phyloP scores from a whole-genome alignment of 2,113 vertebrate species.

The Rhinolophus ferrumequinum region DNA sequence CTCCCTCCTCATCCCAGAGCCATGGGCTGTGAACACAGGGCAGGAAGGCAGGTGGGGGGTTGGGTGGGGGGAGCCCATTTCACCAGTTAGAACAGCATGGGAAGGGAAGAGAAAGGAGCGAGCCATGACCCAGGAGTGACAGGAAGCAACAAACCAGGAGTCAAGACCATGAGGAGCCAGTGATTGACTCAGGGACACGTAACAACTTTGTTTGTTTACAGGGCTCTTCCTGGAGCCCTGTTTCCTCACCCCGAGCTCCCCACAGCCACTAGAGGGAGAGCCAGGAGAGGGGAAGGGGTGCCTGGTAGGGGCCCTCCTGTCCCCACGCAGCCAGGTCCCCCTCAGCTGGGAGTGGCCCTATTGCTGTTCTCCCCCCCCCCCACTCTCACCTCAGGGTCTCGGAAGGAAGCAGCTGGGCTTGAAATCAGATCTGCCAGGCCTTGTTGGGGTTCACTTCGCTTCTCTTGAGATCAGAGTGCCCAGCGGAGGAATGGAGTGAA shows the following conservation, averaged over 20 bases:
- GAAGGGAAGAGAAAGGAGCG: neutral
- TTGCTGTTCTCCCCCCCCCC: neutral
- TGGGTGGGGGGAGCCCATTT: neutral
- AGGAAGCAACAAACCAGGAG: constrained; percentile 37
- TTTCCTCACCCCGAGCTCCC: neutral
- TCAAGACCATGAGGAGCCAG: neutral
- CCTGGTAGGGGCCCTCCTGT: neutral
- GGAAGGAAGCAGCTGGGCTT: neutral
- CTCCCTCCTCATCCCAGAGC: neutral
- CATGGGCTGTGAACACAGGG: neutral
- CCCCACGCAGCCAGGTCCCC: neutral
- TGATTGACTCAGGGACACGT: constrained; percentile 19
- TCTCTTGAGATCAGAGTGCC: neutral
- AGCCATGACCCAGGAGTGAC: neutral
- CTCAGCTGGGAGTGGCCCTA: neutral
- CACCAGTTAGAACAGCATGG: neutral
- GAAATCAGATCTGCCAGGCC: constrained; percentile 58
- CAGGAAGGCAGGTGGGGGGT: neutral
- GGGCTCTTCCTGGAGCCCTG: constrained; percentile 45
- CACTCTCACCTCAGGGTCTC: neutral
- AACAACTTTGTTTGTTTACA: neutral
- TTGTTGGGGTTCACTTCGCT: constrained; percentile 20
- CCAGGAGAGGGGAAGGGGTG: neutral
- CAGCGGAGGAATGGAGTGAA: neutral
- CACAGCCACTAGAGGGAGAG: neutral